Evolutionary conservation across 1,140 invertebrate species (phyloP), one percentile per base, ranked within the genome.

Genomic region (Bombus vancouverensis): DNA sequence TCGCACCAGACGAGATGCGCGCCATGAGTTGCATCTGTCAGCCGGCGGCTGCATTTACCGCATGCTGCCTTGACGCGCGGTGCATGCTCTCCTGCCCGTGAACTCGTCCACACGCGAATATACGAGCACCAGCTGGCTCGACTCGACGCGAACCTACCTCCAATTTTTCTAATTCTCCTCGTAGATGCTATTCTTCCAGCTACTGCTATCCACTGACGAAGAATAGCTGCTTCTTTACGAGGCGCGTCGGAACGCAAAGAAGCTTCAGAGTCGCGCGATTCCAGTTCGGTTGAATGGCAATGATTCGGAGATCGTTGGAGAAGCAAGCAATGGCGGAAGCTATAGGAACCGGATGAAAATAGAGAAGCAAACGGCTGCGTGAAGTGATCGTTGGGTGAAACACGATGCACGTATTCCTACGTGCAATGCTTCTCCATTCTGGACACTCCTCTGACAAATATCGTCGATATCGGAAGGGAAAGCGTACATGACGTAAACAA

Each of bases 401-500:
- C 81, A 73, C 75, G 87, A 62, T 80, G 78, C 68, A 70, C 83
- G 79, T 89, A 77, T 66, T 62, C 39, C 65, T 73, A 87, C 85
- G 81, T 89, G 87, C 77, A 39, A 44, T n/a, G 80, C 73, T 89
- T 87, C 68, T 66, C 68, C 89, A 90, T 90, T 90, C 88, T 78
- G 85, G 73, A 80, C 88, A 62, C 44, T 72, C 22, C 72, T 62
- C 87, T 89, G 85, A 91, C 90, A 91, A 91, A 89, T 90, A 91
- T 90, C 85, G 80, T 65, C 81, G 85, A 88, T 91, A 91, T 91
- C 88, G 85, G 88, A 88, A 89, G 83, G 85, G 88, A 91, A 90
- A 91, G 83, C 90, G 83, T 88, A 86, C 85, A 88, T 89, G 89
- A 89, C 90, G 83, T 90, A 91, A 91, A 91, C 87, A 89, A 91